Evolutionary conservation across 2,113 vertebrate genomes (phyloP), one percentile per base, ranked within the genome.

Genomic region (Amphiprion percula): DNA sequence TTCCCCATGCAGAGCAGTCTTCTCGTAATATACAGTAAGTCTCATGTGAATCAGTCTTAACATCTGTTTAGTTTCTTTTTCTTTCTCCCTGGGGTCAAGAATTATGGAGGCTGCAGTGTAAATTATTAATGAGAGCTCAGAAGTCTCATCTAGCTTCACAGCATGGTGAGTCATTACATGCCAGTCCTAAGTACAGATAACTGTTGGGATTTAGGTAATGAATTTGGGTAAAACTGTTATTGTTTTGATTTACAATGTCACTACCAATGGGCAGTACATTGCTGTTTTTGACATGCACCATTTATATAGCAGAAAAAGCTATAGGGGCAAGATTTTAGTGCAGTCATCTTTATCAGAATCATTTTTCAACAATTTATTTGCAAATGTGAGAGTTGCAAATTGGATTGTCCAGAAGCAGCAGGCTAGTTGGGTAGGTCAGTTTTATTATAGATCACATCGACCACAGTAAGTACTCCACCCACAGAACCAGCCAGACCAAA

Each of bases 101-200:
- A 21, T 74, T 55, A 41, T 26, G 30, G 52, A 75, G 72, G 66
- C 77, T 60, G 82, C 23, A 7, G 63, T 54, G 74, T 90, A 37
- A 79, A 82, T 87, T 50, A 84, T 82, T 82, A 79, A 90, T 69
- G 75, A 72, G 69, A 44, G 17, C 55, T 68, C 61, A 12, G 58
- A 60, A 79, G 59, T 52, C 61, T 85, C 49, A 15, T 79, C 52
- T 10, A 33, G 66, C 77, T 74, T 50, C 76, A n/a, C 72, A 62
- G 79, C 33, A 1, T n/a, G 63, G 63, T 26, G 72, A 83, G 26
- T 70, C 79, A 50, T 21, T 44, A 19, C 26, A 21, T 60, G 67
- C 80, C 68, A 52, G 3, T 63, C 3, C 4, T 4, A 79, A 68
- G 59, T 52, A 10, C 17, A 70, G 55, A 62, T 52, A 52, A 61